Base-by-base conservation (phyloP, 2,113 vertebrate species). In the Pongo abelii region DNA sequence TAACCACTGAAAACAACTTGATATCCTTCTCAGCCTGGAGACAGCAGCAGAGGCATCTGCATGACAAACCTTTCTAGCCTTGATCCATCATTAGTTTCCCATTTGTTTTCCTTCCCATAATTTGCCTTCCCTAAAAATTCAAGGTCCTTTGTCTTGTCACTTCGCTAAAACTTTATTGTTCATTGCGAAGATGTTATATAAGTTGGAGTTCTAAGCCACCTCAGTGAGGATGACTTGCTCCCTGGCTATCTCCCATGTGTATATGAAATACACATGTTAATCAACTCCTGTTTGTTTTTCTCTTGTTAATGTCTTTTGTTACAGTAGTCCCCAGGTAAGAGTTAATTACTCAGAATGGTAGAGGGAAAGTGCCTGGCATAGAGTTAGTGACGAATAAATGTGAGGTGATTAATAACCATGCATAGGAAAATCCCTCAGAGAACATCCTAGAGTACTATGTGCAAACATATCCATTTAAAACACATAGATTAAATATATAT, bases 401-500 rank as follows among this genome's bases (percentile, higher is more conserved):
- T 13, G 2, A 75, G 8, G 14, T 17, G 50, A 46, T 38, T n/a
- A 38, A 25, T 14, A 46, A 35, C 30, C 40, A 18, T 0, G 0
- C 48, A 50, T 2, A 81, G n/a, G 48, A 25, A 43, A 40, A 75
- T 23, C 57, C 59, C 11, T 17, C 32, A 38, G 64, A 90, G 52
- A 52, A 30, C 16, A 11, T 4, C 27, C 11, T 10, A 52, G 7
- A 30, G 40, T n/a, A 52, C 12, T 7, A 35, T 8, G 8, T 14
- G 16, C 12, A 25, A 4, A 38, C 0, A 8, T 8, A 14, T 8
- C 13, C 8, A 4, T n/a, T 48, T 6, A 57, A 61, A 92, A 57
- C 50, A 32, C 17, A 57, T 1, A 18, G 10, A 57, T 23, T 22
- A 67, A 35, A 52, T 48, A 50, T 23, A 23, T 13, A 11, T 46